Conservation (phyloP, 2,113 vertebrate species). For the Malurus cyaneus region DNA sequence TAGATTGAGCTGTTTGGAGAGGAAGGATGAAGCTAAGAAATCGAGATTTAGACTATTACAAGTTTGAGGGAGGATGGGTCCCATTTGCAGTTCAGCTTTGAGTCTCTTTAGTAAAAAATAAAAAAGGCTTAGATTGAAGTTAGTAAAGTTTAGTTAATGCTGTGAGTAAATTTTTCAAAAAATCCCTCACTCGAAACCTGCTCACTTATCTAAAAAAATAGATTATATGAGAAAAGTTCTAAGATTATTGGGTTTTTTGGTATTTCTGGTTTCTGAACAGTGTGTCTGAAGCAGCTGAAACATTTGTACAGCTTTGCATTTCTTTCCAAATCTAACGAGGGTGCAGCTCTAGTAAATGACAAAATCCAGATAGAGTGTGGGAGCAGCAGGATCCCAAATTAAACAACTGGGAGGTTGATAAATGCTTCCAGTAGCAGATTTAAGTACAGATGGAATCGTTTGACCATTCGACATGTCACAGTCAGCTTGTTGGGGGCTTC, state of each 20-base stretch:
- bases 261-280: neutral
- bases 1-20: neutral
- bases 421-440: conserved; percentile 56
- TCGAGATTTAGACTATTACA: neutral
- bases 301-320: conserved; percentile 1
- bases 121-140: neutral
- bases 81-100: neutral
- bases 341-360: conserved; percentile 29
- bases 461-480: conserved; percentile 32
- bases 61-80: neutral
- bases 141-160: neutral
- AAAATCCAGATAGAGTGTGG: conserved; percentile 57
- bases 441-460: conserved; percentile 65
- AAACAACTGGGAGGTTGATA: conserved; percentile 45
- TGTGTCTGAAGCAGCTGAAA: neutral
- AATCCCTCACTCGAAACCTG: neutral
- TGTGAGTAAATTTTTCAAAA: neutral
- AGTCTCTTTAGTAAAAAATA: neutral
- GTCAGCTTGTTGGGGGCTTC: conserved; percentile 29
- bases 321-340: conserved; percentile 1
- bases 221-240: neutral
- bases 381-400: conserved; percentile 55
- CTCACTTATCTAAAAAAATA: neutral
- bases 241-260: neutral
- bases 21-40: neutral